Percentiles rank a stretch among this genome's conserved stretches.
These are phyloP conservation scores for Dusona sp. DNA, from an alignment of 2,888 invertebrate species.

Conservation along the genomic window DNA sequence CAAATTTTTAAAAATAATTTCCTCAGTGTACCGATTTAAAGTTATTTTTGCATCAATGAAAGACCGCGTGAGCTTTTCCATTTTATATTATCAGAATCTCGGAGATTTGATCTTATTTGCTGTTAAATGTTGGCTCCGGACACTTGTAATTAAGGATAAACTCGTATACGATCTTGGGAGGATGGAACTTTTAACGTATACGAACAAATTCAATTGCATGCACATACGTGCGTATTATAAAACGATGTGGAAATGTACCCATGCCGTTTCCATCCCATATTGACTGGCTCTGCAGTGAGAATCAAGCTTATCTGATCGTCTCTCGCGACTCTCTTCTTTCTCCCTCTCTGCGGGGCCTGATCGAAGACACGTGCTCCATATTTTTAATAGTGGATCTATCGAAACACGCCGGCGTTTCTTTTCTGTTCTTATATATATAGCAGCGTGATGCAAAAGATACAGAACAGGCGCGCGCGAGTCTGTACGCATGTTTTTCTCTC, in stretches of 20 bases:
- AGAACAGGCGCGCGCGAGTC: constrained; percentile 24
- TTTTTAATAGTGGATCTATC: constrained; percentile 77
- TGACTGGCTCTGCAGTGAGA: constrained; percentile 70
- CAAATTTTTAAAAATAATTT: not conserved
- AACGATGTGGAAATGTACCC: constrained; percentile 12
- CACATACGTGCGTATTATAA: not conserved
- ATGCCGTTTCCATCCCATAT: constrained; percentile 1
- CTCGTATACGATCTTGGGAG: constrained; percentile 24
- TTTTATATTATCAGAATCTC: not conserved
- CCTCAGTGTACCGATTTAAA: not conserved
- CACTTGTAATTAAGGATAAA: constrained; percentile 48
- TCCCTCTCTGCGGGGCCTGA: constrained; percentile 68
- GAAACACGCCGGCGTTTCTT: constrained; percentile 70
- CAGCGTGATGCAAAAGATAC: constrained; percentile 24
- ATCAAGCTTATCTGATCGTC: constrained; percentile 78
- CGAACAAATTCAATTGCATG: constrained; percentile 6
- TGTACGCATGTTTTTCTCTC: constrained; percentile 23
- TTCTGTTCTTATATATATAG: not conserved
- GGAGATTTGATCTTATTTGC: not conserved
- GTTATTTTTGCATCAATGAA: not conserved
- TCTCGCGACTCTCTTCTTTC: constrained; percentile 38
- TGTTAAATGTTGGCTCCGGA: constrained; percentile 5
- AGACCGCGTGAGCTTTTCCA: not conserved
- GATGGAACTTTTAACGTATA: constrained; percentile 28
- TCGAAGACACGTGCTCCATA: constrained; percentile 78